These are phyloP conservation scores for Diplazon laetatorius DNA, from an alignment of 2,888 invertebrate genomes.

Conservation along the genomic window DNA sequence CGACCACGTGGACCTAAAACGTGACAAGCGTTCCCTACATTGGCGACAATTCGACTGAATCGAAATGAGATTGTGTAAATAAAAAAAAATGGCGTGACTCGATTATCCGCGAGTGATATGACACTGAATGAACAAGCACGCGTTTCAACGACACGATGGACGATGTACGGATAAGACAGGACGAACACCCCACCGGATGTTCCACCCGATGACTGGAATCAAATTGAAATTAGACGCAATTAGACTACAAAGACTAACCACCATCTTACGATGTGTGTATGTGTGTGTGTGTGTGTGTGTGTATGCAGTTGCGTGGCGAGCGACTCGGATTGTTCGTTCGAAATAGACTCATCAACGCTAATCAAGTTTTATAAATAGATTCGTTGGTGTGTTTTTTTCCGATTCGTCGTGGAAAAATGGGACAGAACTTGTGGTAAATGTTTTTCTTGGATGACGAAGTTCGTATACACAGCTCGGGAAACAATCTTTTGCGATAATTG, in stretches of 20 bases:
- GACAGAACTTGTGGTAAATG: constrained; percentile 14
- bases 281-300: too few relatives aligned
- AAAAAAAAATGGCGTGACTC: constrained; percentile 11
- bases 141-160: neutral
- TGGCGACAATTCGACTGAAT: neutral
- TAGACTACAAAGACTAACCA: constrained; percentile 34
- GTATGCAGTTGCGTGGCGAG: neutral
- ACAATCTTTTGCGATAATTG: too few relatives aligned
- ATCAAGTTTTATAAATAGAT: constrained; percentile 54
- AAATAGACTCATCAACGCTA: constrained; percentile 43
- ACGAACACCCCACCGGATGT: constrained; percentile 22
- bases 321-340: constrained; percentile 17
- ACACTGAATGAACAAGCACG: constrained; percentile 8
- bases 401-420: constrained; percentile 53
- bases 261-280: neutral
- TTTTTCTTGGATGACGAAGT: constrained; percentile 19
- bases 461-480: constrained; percentile 23
- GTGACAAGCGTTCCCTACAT: neutral
- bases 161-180: neutral
- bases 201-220: constrained; percentile 9
- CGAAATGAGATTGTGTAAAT: neutral
- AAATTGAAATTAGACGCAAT: constrained; percentile 21
- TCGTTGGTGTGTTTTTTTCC: constrained; percentile 20
- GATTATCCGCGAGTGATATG: constrained; percentile 31
- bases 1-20: constrained; percentile 7